Percentiles rank a stretch among this genome's conserved stretches.
phyloP scores from a whole-genome alignment of 37 sponge, comb jelly and placozoan species.

The Amphimedon queenslandica region DNA sequence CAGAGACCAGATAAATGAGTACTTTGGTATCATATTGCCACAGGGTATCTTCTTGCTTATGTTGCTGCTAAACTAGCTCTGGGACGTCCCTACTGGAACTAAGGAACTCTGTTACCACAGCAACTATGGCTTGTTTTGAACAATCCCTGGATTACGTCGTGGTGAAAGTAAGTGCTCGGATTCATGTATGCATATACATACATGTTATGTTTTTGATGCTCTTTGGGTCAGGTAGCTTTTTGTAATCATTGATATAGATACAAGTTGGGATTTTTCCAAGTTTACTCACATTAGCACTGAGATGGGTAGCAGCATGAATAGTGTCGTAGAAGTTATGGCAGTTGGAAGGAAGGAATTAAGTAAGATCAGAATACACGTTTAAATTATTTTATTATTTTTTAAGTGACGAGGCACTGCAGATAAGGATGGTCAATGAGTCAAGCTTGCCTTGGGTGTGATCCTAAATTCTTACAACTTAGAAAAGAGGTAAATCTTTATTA shows the following conservation, averaged over 20 bases:
- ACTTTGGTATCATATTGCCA: too few species aligned
- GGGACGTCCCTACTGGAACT: constrained; percentile 71
- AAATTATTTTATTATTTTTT: neutral
- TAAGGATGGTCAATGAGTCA: constrained; percentile 89
- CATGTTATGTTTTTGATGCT: neutral
- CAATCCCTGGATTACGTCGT: constrained; percentile 96
- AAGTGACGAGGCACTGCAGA: constrained; percentile 99
- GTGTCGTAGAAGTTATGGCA: constrained; percentile 99
- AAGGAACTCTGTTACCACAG: constrained; percentile 90
- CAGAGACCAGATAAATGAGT: too few species aligned
- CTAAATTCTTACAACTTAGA: too few species aligned
- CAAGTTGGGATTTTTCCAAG: constrained; percentile 85
- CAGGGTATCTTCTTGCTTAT: constrained; percentile 97
- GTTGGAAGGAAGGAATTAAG: constrained; percentile 68
- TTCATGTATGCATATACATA: constrained; percentile 14
- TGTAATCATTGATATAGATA: constrained; percentile 42
- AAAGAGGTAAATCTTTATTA: too few species aligned
- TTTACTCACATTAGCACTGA: constrained; percentile 55
- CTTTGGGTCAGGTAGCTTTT: neutral
- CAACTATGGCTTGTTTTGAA: constrained; percentile 99
- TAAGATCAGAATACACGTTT: too few species aligned
- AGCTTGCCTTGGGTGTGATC: constrained; percentile 76
- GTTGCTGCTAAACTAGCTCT: constrained; percentile 98
- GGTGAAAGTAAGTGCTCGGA: too few species aligned
- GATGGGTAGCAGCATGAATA: constrained; percentile 99